Conservation (phyloP, 2,888 invertebrate species). For the Thumatha senex region DNA sequence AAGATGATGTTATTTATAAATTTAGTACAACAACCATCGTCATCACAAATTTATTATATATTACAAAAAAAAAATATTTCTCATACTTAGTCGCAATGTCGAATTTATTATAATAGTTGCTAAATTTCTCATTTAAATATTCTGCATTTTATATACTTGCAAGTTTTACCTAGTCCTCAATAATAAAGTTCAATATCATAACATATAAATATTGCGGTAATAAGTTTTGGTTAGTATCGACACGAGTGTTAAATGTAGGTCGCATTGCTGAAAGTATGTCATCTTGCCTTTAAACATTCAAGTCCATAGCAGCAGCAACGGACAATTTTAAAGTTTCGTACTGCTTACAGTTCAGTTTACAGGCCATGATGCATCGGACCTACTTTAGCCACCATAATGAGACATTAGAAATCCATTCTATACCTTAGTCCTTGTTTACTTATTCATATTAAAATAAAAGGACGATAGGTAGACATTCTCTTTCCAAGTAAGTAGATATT, state of each 20-base stretch:
- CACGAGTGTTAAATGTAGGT: slow-evolving; percentile 26
- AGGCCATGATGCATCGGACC: slow-evolving; percentile 4
- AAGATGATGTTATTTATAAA: slow-evolving; percentile 21
- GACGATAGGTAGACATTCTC: slow-evolving; percentile 40
- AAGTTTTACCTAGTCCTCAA: too few species aligned
- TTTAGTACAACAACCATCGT: neutral
- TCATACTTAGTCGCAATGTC: too few species aligned
- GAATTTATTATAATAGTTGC: too few species aligned
- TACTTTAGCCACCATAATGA: slow-evolving; percentile 13
- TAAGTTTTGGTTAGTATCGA: slow-evolving; percentile 11
- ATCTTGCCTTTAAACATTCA: slow-evolving; percentile 23
- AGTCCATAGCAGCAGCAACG: slow-evolving; percentile 11
- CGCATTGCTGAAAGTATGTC: slow-evolving; percentile 24
- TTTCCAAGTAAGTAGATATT: slow-evolving; percentile 23
- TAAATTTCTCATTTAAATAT: too few species aligned
- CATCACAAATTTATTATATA: too few species aligned
- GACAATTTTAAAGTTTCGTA: slow-evolving; percentile 6
- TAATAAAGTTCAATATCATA: slow-evolving; percentile 6
- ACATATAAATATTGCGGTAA: slow-evolving; percentile 12
- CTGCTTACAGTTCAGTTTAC: slow-evolving; percentile 9
- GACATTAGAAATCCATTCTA: slow-evolving; percentile 11
- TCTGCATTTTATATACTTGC: neutral
- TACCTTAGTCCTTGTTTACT: slow-evolving; percentile 43
- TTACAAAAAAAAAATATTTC: too few species aligned
- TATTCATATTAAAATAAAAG: slow-evolving; percentile 50